Evolutionary conservation across 2,888 invertebrate genomes (phyloP), one percentile per base, ranked within the genome.

Genomic region (Ptychoptera contaminata): DNA sequence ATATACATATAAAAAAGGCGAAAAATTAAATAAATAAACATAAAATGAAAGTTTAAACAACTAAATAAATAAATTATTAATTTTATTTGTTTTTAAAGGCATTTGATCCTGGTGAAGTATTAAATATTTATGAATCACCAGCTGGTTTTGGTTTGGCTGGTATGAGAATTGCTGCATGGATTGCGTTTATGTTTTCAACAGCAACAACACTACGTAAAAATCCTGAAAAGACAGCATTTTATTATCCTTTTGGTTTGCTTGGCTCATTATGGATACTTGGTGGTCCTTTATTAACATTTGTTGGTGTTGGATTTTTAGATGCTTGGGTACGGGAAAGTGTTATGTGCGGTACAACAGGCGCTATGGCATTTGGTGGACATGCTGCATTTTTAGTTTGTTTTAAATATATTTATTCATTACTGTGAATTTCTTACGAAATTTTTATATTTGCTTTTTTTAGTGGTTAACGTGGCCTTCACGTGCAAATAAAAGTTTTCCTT

Each of bases 101-200:
- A 1, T 92, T 92, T 59, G 93, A 93, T 63, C 90, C 92, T 0
- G 93, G 91, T 2, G 74, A 84, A 62, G 92, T 94, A 0, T 61
- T 91, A 10, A 92, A 93, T 58, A 62, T 90, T 2, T 93, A 91
- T 57, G 92, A 94, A 65, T 88, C 88, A 37, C 83, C 86, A 0
- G 85, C 91, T 0, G 93, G 93, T 0, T 87, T 88, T 55, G 81
- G 82, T 0, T 66, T 93, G 7, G 77, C 91, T 9, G 70, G 75
- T 4, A 62, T 92, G 43, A 72, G 88, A 37, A 64, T 87, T 1
- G 54, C 78, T 1, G 87, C 86, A 1, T 93, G 92, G 88, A 68
- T 77, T 47, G 82, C 90, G 68, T 92, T 92, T 54, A 68, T 76
- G 0, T 75, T 76, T 46, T 67, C 68, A 1, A 67, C 66, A 1